Evolutionary conservation across 2,797 vertebrate species (phyloP).

Genomic region (Tiaroga cobitis): DNA sequence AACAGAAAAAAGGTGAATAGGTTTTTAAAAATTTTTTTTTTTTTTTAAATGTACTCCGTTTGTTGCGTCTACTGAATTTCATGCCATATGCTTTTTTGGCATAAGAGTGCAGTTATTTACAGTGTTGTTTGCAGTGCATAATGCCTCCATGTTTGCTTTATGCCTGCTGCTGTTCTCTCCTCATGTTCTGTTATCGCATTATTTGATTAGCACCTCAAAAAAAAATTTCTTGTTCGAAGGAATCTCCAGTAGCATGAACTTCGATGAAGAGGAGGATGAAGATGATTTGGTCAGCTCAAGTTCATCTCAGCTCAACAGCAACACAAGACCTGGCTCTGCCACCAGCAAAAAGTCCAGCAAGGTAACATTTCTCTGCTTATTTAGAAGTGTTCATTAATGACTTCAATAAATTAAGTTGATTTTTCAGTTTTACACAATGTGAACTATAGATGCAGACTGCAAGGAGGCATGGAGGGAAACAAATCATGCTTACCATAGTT

Average conservation of each 20-base stretch:
- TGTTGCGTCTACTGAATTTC: slow-evolving; percentile 20
- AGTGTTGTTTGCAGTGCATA: slow-evolving; percentile 31
- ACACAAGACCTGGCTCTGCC: slow-evolving; percentile 93
- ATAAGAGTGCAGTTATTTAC: slow-evolving; percentile 25
- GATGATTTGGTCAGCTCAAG: slow-evolving; percentile 97
- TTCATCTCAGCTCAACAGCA: slow-evolving; percentile 96
- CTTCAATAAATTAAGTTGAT: background rate
- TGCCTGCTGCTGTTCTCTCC: slow-evolving; percentile 16
- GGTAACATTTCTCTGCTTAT: slow-evolving; percentile 71
- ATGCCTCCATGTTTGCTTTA: slow-evolving; percentile 34
- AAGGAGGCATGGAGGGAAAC: background rate
- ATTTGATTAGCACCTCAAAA: slow-evolving; percentile 13
- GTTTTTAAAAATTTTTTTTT: too few relatives aligned
- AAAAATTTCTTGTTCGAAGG: slow-evolving; percentile 74
- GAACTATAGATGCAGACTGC: background rate
- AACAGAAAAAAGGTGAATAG: background rate
- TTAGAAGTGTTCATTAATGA: background rate
- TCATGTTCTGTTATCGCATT: slow-evolving; percentile 6
- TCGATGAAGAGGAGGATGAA: slow-evolving; percentile 95
- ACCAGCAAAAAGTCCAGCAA: slow-evolving; percentile 95
- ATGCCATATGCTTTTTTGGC: slow-evolving; percentile 18
- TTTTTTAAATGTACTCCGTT: background rate
- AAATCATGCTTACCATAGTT: background rate
- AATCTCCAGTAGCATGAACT: slow-evolving; percentile 99
- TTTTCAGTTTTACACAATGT: background rate